These are phyloP conservation scores for Salminus brasiliensis DNA, from an alignment of 2,113 vertebrate species.

Conservation along the genomic window DNA sequence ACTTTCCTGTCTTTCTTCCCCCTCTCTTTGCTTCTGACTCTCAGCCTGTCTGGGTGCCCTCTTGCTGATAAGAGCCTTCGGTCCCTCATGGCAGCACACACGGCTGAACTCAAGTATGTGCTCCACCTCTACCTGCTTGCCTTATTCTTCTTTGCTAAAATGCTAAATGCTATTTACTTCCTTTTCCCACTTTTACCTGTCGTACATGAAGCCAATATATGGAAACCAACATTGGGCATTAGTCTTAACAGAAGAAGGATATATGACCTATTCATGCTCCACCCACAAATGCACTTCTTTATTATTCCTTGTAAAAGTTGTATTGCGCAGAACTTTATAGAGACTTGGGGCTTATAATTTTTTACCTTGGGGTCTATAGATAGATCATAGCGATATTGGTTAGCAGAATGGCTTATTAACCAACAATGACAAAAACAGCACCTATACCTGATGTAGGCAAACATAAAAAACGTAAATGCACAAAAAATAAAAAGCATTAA, in stretches of 20 bases:
- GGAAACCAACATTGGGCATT: neutral
- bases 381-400: too few relatives aligned
- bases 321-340: too few relatives aligned
- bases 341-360: too few relatives aligned
- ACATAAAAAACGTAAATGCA: too few relatives aligned
- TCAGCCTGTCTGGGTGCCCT: slow-evolving; percentile 99
- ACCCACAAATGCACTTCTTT: neutral
- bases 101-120: slow-evolving; percentile 99
- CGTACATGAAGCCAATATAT: neutral
- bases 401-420: too few relatives aligned
- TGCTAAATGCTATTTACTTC: neutral
- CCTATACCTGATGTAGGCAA: too few relatives aligned
- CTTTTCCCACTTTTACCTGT: slow-evolving; percentile 7
- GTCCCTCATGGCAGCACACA: slow-evolving; percentile 99
- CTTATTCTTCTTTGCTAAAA: neutral
- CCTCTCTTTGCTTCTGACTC: slow-evolving; percentile 79
- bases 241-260: neutral
- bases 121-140: slow-evolving; percentile 66
- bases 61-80: slow-evolving; percentile 99
- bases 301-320: too few relatives aligned
- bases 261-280: neutral
- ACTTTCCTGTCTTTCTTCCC: slow-evolving; percentile 52
- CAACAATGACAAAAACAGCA: too few relatives aligned
- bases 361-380: too few relatives aligned
- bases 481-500: too few relatives aligned